A percentile compares a stretch with the other conserved stretches of the same genome.
phyloP scores from a whole-genome alignment of 2,888 invertebrate genomes.

The Eulithis prunata region DNA sequence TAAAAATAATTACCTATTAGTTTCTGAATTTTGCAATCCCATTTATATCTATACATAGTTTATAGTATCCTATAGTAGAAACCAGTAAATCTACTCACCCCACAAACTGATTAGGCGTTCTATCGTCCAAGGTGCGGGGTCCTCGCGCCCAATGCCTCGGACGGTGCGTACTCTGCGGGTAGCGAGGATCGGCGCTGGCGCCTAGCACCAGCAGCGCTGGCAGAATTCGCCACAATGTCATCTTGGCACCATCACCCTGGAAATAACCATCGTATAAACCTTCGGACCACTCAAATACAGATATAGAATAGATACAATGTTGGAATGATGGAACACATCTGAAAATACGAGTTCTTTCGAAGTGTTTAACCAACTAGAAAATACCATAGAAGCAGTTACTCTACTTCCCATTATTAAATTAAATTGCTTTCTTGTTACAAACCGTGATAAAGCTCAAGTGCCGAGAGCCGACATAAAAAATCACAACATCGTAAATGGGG shows the following conservation, averaged over 20 bases:
- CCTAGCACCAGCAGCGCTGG: slow-evolving; percentile 60
- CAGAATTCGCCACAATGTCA: slow-evolving; percentile 67
- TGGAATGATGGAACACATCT: background rate
- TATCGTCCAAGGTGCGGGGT: slow-evolving; percentile 67
- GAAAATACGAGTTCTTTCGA: background rate
- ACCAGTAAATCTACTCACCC: slow-evolving; percentile 61
- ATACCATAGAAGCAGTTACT: slow-evolving; percentile 2
- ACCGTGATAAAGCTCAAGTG: slow-evolving; percentile 20
- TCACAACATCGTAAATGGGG: slow-evolving; percentile 16
- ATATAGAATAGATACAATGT: too few relatives aligned
- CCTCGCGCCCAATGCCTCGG: slow-evolving; percentile 69
- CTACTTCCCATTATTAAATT: slow-evolving; percentile 12
- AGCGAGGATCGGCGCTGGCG: slow-evolving; percentile 63
- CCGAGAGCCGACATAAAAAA: slow-evolving; percentile 18
- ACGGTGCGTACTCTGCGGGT: slow-evolving; percentile 54
- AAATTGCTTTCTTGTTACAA: slow-evolving; percentile 23
- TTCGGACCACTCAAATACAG: too few relatives aligned
- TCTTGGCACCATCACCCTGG: slow-evolving; percentile 80
- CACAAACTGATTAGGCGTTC: slow-evolving; percentile 70
- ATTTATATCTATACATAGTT: too few relatives aligned
- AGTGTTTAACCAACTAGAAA: slow-evolving; percentile 1
- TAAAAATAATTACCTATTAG: too few relatives aligned
- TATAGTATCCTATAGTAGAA: background rate
- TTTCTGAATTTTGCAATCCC: too few relatives aligned
- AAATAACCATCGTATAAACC: slow-evolving; percentile 19